These are phyloP conservation scores for Selenia dentaria DNA, from an alignment of 2,888 invertebrate species.

Conservation along the genomic window DNA sequence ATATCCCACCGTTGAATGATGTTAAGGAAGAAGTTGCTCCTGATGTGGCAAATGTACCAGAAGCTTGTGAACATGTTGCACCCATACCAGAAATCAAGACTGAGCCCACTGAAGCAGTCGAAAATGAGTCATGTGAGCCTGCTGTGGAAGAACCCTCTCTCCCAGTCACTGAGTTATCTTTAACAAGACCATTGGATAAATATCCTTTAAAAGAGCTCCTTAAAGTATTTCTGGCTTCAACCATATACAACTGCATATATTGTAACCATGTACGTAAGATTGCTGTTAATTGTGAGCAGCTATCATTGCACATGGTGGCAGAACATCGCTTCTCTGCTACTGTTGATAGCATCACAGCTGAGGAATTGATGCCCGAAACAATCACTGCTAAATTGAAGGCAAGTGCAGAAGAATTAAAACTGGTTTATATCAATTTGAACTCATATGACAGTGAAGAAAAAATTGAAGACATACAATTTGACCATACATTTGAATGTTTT, in stretches of 20 bases:
- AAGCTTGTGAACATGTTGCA: conserved; percentile 33
- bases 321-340: conserved; percentile 92
- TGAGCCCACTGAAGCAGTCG: conserved; percentile 55
- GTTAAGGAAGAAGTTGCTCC: conserved; percentile 38
- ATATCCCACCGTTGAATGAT: conserved; percentile 34
- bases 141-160: conserved; percentile 81
- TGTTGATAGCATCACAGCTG: conserved; percentile 90
- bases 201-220: conserved; percentile 89
- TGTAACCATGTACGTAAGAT: conserved; percentile 95
- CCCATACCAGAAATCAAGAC: conserved; percentile 59
- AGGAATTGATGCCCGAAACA: conserved; percentile 88
- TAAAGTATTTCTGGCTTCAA: conserved; percentile 89
- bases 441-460: conserved; percentile 87
- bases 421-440: conserved; percentile 89
- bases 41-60: conserved; percentile 29
- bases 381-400: conserved; percentile 88
- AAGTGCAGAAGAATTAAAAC: conserved; percentile 85
- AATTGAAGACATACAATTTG: conserved; percentile 82
- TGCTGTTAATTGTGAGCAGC: conserved; percentile 92
- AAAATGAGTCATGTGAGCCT: conserved; percentile 46
- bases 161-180: conserved; percentile 87
- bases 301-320: conserved; percentile 91
- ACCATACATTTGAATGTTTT: conserved; percentile 93
- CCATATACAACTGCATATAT: conserved; percentile 90
- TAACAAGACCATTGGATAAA: conserved; percentile 90